A percentile compares a stretch with the other conserved stretches of the same genome.
Conservation (phyloP, 2,888 invertebrate species). For the Patella depressa region DNA sequence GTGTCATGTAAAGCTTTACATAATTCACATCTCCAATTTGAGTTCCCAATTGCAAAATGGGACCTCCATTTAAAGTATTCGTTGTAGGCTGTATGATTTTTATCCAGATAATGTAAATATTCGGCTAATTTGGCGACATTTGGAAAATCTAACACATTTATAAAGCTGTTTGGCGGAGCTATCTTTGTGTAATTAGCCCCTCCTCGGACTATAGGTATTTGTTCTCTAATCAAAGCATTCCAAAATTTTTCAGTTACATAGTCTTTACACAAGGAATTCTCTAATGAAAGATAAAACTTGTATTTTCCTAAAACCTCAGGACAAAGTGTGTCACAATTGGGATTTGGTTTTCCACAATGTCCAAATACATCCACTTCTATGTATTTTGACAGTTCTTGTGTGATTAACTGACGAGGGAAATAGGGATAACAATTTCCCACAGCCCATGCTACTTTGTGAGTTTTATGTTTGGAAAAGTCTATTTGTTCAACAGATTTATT, state of each 20-base stretch:
- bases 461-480: background rate
- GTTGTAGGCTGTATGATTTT: constrained; percentile 23
- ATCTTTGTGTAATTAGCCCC: constrained; percentile 33
- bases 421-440: constrained; percentile 23
- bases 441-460: constrained; percentile 24
- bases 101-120: constrained; percentile 23
- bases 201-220: constrained; percentile 35
- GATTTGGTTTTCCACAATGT: constrained; percentile 28
- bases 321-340: constrained; percentile 23
- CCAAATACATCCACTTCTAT: constrained; percentile 34
- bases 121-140: constrained; percentile 23
- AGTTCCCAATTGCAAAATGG: background rate
- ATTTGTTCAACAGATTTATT: too few species aligned
- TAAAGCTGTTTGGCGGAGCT: constrained; percentile 27
- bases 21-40: constrained; percentile 1
- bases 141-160: constrained; percentile 25
- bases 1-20: constrained; percentile 14
- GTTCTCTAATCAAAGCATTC: constrained; percentile 21
- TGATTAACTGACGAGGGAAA: constrained; percentile 23
- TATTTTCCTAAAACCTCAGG: constrained; percentile 27
- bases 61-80: constrained; percentile 20
- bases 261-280: constrained; percentile 37
- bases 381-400: constrained; percentile 27
- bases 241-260: constrained; percentile 42
- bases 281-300: constrained; percentile 42